Evolutionary conservation across 2,113 vertebrate genomes (phyloP).

Genomic region (Odocoileus hemionus): DNA sequence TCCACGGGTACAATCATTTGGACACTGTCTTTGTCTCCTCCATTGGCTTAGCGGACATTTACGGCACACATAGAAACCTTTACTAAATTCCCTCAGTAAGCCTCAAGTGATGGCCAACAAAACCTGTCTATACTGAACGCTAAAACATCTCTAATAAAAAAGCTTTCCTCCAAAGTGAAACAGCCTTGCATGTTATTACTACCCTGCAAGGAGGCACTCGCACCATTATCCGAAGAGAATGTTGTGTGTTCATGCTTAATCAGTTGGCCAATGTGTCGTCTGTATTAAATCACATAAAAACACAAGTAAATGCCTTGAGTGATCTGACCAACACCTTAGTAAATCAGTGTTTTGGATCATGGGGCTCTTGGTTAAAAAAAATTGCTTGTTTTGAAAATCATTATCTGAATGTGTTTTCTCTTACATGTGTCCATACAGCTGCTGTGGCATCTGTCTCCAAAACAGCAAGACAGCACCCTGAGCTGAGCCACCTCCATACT

Average conservation of each 20-base stretch:
- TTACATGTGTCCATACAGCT: not conserved
- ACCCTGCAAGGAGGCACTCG: not conserved
- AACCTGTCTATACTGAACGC: not conserved
- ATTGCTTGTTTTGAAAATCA: not conserved
- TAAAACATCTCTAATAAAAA: not conserved
- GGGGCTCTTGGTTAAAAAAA: not conserved
- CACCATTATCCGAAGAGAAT: not conserved
- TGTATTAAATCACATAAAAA: not conserved
- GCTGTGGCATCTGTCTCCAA: not conserved
- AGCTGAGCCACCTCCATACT: not conserved
- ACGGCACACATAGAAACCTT: not conserved
- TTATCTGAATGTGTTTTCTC: not conserved
- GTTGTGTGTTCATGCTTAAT: not conserved
- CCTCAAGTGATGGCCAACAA: not conserved
- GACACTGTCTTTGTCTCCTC: not conserved
- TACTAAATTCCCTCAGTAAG: not conserved
- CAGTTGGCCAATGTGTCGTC: not conserved
- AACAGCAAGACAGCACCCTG: not conserved
- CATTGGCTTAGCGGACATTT: not conserved
- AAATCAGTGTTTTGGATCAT: not conserved
- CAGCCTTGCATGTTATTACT: not conserved
- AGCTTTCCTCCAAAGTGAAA: not conserved
- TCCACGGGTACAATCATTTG: not conserved
- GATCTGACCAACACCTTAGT: not conserved
- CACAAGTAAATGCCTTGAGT: not conserved